Percentiles rank a stretch among this genome's conserved stretches.
Conservation (phyloP, 2,113 vertebrate genomes). For the Chaetops frenatus region DNA sequence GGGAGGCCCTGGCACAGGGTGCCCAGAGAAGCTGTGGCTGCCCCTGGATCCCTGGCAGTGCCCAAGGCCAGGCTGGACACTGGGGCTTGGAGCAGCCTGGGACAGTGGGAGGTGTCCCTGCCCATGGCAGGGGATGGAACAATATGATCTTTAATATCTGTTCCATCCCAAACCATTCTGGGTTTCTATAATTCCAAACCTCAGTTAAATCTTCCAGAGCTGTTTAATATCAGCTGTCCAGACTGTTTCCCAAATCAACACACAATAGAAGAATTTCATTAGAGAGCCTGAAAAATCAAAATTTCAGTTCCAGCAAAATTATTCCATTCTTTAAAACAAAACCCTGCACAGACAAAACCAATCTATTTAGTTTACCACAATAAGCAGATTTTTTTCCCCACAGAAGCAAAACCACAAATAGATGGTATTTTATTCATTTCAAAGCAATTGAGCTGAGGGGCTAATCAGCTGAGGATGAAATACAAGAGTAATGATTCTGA, state of each 20-base stretch:
- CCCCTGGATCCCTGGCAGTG: not conserved
- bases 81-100: not conserved
- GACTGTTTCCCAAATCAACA: not conserved
- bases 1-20: not conserved
- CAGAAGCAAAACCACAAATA: constrained; percentile 11
- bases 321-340: constrained; percentile 25
- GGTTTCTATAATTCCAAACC: not conserved
- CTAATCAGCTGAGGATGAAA: constrained; percentile 40
- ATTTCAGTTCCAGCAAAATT: not conserved
- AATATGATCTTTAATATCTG: not conserved
- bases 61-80: not conserved
- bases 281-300: not conserved
- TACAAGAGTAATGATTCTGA: constrained; percentile 31
- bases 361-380: constrained; percentile 27
- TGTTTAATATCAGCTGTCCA: not conserved
- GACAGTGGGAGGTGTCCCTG: not conserved
- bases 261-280: not conserved
- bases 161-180: not conserved
- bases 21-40: not conserved
- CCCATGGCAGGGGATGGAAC: not conserved
- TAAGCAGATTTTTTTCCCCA: constrained; percentile 16
- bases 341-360: not conserved
- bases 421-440: constrained; percentile 2
- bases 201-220: not conserved
- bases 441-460: constrained; percentile 15